phyloP scores from a whole-genome alignment of 2,113 vertebrate genomes.

The Ondatra zibethicus region DNA sequence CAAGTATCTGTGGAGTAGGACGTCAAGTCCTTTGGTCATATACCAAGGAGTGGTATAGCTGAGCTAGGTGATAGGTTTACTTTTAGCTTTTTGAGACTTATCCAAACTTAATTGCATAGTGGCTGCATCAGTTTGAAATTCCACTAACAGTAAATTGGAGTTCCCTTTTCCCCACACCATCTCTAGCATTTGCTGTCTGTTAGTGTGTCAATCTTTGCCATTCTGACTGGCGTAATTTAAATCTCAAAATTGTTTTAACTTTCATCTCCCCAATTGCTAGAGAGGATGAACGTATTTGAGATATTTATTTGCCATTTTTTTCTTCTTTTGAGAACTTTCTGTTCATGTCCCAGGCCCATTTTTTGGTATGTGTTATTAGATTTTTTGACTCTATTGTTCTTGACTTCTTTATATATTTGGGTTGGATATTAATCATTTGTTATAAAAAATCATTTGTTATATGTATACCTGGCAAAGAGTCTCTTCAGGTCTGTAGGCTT shows the following conservation, averaged over 20 bases:
- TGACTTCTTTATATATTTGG: neutral
- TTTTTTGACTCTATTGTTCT: neutral
- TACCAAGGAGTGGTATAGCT: neutral
- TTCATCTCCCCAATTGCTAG: neutral
- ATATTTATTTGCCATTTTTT: neutral
- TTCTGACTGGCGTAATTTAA: neutral
- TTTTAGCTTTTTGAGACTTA: neutral
- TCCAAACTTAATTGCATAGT: too few relatives aligned
- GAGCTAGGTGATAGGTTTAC: neutral
- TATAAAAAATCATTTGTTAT: neutral
- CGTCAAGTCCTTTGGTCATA: neutral
- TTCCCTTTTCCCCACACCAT: neutral
- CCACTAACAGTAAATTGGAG: neutral
- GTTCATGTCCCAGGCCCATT: neutral
- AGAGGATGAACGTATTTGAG: neutral
- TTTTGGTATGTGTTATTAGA: neutral
- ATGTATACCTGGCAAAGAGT: neutral
- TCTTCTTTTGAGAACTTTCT: neutral
- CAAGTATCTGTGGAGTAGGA: neutral
- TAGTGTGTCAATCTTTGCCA: neutral
- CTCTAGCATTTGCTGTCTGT: neutral
- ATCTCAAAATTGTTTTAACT: neutral
- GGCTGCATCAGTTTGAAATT: neutral
- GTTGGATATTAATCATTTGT: neutral
- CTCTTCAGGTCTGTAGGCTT: neutral